A percentile compares a stretch with the other conserved stretches of the same genome.
phyloP scores from a whole-genome alignment of 2,888 invertebrate genomes.

The Abrostola tripartita region DNA sequence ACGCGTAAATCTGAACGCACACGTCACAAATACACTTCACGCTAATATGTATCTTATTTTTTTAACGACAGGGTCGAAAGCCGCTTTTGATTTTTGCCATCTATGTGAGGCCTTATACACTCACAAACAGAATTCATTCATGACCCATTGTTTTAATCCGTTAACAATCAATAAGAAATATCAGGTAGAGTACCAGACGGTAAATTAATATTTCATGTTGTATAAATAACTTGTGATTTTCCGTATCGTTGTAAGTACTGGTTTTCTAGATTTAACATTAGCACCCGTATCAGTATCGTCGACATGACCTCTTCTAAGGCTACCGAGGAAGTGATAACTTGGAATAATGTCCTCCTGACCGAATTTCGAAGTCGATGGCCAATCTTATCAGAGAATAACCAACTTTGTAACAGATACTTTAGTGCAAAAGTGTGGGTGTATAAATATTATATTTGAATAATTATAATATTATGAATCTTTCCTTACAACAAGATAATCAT shows the following conservation, averaged over 20 bases:
- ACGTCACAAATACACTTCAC: background rate
- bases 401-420: too few species aligned
- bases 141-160: conserved; percentile 55
- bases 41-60: conserved; percentile 13
- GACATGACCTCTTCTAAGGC: too few species aligned
- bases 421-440: too few species aligned
- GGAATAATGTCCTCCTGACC: too few species aligned
- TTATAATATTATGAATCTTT: too few species aligned
- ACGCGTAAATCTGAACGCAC: conserved; percentile 24
- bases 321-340: too few species aligned
- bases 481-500: too few species aligned
- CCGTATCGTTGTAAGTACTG: conserved; percentile 1
- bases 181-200: conserved; percentile 11
- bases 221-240: conserved; percentile 19
- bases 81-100: background rate
- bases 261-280: background rate
- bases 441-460: too few species aligned
- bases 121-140: conserved; percentile 48
- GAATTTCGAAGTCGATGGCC: too few species aligned
- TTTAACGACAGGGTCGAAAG: background rate
- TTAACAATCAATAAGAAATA: conserved; percentile 46
- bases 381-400: too few species aligned
- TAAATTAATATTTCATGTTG: conserved; percentile 40
- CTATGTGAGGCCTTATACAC: conserved; percentile 18
- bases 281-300: background rate